Evolutionary conservation across 2,888 invertebrate species (phyloP), one percentile per base, ranked within the genome.

Genomic region (Agrotis clavis): DNA sequence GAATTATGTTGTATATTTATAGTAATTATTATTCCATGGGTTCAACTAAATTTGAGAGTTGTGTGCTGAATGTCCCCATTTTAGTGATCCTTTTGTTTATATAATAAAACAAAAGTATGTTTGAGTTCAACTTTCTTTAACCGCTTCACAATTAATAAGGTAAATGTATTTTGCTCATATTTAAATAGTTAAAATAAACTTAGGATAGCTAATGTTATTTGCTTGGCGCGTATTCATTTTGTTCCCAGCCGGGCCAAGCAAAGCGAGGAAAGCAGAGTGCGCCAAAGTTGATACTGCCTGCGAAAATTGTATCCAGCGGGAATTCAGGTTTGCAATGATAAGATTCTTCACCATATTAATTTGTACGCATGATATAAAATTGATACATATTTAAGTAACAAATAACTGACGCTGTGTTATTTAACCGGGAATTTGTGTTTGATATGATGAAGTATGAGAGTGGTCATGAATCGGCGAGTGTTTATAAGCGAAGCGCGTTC

Each of bases 201-300:
- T 83, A 78, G 83, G 71, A 83, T 78, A 77, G 90, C 89, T 90
- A 91, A 90, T 89, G 88, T 88, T 88, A 90, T 90, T 91, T 90
- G 95, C 95, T 94, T 90, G 88, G 95, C 94, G 94, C 91, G 92
- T 87, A 89, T 94, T 92, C 88, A 89, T 92, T 93, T 91, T 95
- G 95, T 95, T 94, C 94, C 89, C 95, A 95, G 95, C 91, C 86
- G 92, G 91, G 84, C 90, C 94, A 86, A 88, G 89, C 90, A 95
- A 95, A 91, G 60, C 84, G 81, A 87, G 90, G 88, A 95, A 92
- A 86, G 63, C 79, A 64, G 94, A 91, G 54, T 86, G 85, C 75
- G 56, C 67, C 81, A 90, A 88, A 79, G 88, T 89, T 25, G 91
- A 91, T 79, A 77, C 68, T 48, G 74, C 81, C 81, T 95, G 95